Conservation (phyloP, 2,113 vertebrate genomes). For the Xiphophorus maculatus region DNA sequence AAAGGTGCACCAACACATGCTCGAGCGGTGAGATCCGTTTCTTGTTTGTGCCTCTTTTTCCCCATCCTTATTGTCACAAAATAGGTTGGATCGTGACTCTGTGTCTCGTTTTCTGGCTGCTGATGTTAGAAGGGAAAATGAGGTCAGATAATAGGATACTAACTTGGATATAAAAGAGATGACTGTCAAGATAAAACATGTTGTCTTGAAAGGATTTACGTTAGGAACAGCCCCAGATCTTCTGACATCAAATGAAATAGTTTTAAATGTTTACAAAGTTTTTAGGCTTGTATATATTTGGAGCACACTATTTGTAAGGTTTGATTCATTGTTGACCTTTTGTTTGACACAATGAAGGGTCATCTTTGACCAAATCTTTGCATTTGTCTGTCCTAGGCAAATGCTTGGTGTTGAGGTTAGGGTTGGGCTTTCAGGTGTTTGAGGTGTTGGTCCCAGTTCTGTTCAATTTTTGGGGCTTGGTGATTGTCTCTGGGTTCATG, state of each 20-base stretch:
- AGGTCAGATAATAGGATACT: conserved; percentile 29
- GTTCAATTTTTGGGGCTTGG: no score
- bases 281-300: background rate
- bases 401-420: no score
- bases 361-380: no score
- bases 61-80: conserved; percentile 11
- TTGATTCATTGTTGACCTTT: no score
- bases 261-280: background rate
- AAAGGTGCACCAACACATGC: conserved; percentile 7
- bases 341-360: no score
- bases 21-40: background rate
- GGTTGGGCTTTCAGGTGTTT: no score
- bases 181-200: conserved; percentile 12
- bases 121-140: conserved; percentile 38
- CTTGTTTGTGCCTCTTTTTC: conserved; percentile 6
- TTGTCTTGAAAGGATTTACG: background rate
- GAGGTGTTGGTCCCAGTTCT: no score
- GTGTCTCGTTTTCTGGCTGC: conserved; percentile 6
- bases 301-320: no score
- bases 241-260: background rate
- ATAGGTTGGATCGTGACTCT: conserved; percentile 23
- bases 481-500: no score
- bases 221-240: background rate
- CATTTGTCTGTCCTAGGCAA: no score
- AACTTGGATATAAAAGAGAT: conserved; percentile 14